Conservation (phyloP, 1,140 invertebrate species). For the Polypedilum vanderplanki region DNA sequence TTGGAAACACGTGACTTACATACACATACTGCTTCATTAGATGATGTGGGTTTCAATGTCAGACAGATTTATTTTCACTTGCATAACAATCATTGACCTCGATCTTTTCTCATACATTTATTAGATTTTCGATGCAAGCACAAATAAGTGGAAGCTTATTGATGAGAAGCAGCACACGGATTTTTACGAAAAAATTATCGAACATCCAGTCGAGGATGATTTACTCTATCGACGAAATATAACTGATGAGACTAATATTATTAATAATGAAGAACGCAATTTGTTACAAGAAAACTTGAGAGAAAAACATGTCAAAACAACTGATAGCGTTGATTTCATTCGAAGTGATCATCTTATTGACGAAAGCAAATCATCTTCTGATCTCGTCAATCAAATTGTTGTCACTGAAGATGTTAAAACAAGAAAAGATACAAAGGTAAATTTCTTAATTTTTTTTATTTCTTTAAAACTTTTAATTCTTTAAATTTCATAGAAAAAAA, state of each 20-base stretch:
- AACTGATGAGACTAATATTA: constrained; percentile 8
- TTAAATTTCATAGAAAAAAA: constrained; percentile 29
- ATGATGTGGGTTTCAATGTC: too few species aligned
- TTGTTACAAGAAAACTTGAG: constrained; percentile 14
- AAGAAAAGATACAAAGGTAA: constrained; percentile 23
- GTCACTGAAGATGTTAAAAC: background rate
- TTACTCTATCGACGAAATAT: background rate
- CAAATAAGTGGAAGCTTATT: constrained; percentile 43
- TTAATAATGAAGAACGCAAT: background rate
- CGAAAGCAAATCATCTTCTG: constrained; percentile 1
- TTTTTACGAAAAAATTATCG: constrained; percentile 44
- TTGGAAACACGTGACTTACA: background rate
- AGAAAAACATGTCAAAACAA: background rate
- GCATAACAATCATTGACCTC: too few species aligned
- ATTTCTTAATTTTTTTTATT: background rate
- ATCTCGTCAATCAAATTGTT: constrained; percentile 26
- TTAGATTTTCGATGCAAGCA: constrained; percentile 44
- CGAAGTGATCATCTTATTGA: constrained; percentile 16
- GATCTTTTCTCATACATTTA: background rate
- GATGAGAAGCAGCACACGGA: constrained; percentile 44
- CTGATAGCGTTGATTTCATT: constrained; percentile 21
- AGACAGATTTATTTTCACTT: too few species aligned
- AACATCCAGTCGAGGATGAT: constrained; percentile 36
- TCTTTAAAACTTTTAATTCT: background rate
- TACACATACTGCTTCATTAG: too few species aligned